Evolutionary conservation across 2,797 vertebrate species (phyloP).

Genomic region (Pseudochirops cupreus): DNA sequence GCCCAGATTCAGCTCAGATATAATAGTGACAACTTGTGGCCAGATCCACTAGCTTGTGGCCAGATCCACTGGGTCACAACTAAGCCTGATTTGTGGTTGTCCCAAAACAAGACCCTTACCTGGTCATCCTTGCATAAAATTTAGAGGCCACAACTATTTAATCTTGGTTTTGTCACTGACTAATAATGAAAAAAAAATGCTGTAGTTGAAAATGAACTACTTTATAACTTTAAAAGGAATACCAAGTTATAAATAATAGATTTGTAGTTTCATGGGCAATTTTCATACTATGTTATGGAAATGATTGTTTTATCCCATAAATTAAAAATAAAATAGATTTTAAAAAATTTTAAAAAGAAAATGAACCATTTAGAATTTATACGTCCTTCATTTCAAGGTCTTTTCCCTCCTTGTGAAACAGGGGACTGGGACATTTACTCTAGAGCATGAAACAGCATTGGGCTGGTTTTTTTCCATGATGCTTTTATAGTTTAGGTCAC

Average conservation of each 20-base stretch:
- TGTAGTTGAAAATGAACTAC: neutral
- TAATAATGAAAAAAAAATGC: neutral
- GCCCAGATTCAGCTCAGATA: neutral
- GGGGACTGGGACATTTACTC: neutral
- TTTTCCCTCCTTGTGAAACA: conserved; percentile 10
- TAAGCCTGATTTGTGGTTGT: neutral
- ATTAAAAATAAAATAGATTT: neutral
- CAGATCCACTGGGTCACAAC: neutral
- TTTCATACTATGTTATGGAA: neutral
- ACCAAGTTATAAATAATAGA: too few relatives aligned
- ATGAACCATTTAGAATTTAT: neutral
- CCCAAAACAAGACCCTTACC: neutral
- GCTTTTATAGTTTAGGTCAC: conserved; percentile 13
- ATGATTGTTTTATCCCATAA: neutral
- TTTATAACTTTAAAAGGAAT: neutral
- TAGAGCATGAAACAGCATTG: neutral
- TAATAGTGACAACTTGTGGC: neutral
- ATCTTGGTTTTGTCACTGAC: neutral
- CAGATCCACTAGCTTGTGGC: neutral
- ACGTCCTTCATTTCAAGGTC: conserved; percentile 29
- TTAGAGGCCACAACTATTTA: neutral
- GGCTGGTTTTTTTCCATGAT: neutral
- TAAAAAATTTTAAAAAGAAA: neutral
- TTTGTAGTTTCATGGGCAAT: too few relatives aligned
- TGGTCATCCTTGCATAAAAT: neutral